Evolutionary conservation across 2,797 vertebrate genomes (phyloP).

Genomic region (Malurus splendens): DNA sequence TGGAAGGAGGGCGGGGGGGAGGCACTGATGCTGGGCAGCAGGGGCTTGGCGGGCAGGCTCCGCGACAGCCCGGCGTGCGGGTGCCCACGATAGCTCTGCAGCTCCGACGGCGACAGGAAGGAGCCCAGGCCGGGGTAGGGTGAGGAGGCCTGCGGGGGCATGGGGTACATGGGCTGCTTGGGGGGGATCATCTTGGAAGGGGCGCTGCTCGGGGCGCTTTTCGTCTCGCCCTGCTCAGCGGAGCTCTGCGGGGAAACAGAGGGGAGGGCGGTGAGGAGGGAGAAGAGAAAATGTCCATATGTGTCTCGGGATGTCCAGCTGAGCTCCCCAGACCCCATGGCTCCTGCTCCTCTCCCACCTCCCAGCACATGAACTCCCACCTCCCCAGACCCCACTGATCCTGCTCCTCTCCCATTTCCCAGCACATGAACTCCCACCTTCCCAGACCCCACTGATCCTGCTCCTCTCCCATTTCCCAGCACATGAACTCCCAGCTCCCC

Average conservation of each 20-base stretch:
- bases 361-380: too few species aligned
- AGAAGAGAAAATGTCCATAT: accelerated
- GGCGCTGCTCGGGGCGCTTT: conserved; percentile 84
- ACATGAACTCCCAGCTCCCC: too few species aligned
- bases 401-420: too few species aligned
- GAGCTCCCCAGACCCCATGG: accelerated
- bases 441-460: too few species aligned
- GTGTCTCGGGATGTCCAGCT: accelerated
- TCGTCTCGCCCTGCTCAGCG: conserved; percentile 87
- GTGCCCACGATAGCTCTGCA: conserved; percentile 87
- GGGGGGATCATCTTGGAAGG: conserved; percentile 90
- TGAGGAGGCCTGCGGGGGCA: conserved; percentile 88
- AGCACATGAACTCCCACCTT: too few species aligned
- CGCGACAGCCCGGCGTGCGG: conserved; percentile 84
- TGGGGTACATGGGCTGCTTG: conserved; percentile 90
- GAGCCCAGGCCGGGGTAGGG: conserved; percentile 88
- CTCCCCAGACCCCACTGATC: too few species aligned
- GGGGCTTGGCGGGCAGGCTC: conserved; percentile 85
- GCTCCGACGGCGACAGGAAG: conserved; percentile 88
- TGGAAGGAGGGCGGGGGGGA: conserved; percentile 91
- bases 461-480: too few species aligned
- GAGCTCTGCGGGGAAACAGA: conserved; percentile 80
- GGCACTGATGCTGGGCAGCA: conserved; percentile 94
- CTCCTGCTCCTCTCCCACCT: too few species aligned
- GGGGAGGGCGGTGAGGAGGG: background rate